Evolutionary conservation across 2,888 invertebrate species (phyloP), one percentile per base, ranked within the genome.

Genomic region (Acrobasis suavella): DNA sequence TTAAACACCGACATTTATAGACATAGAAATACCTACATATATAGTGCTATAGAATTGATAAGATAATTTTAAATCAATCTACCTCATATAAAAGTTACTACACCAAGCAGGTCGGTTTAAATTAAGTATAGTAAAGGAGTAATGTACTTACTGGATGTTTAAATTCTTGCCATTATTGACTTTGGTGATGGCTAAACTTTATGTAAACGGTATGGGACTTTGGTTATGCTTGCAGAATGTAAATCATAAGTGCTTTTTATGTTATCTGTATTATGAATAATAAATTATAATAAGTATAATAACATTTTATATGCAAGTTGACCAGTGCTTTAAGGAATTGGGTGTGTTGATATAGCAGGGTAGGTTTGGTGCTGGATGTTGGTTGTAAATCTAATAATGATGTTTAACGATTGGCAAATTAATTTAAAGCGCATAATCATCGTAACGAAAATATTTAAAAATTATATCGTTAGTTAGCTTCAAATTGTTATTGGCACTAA

Each of bases 291-390:
- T 32, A 32, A 32, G 32, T 32, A 32, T 32, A 6, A 32, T 32
- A 32, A 32, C 32, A 32, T 32, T 22, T 37, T 38, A 5, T 39
- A 10, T 39, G 39, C 16, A 39, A 55, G 42, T 22, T 42, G 42
- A 22, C 42, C 42, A 56, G 42, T 42, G 22, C 14, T 16, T 39
- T 42, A 42, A 59, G 15, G n/a, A 37, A 16, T 10, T 37, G n/a
- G 54, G 15, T 52, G 12, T 54, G 17, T 68, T 71, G 70, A 72
- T 70, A 62, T 74, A 77, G 73, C 86, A 86, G 86, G 84, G 85
- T 87, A 80, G 73, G 72, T 74, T 73, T 73, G 86, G 86, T 87
- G 87, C 86, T 86, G 82, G 79, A 60, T 67, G 52, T 49, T 64
- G 69, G 64, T 67, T 71, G 65, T 67, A 60, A 62, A 62, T 49